Evolutionary conservation across 2,113 vertebrate species (phyloP).

Genomic region (Bothrops jararaca): DNA sequence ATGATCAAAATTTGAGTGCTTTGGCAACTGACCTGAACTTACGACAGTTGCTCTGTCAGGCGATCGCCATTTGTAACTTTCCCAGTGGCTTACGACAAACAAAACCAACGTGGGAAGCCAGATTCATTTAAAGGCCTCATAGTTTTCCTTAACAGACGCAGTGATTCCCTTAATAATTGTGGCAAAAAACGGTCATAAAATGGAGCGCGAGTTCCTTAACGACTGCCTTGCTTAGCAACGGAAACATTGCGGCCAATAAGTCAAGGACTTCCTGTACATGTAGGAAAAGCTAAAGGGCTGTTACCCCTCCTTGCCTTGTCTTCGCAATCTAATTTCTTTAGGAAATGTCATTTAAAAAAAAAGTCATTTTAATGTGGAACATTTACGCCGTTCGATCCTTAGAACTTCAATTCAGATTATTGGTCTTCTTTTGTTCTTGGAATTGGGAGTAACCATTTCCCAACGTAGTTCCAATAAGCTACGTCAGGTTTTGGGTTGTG

Average conservation of each 20-base stretch:
- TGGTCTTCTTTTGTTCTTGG: not conserved
- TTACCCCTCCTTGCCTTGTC: not conserved
- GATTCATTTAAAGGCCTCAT: not conserved
- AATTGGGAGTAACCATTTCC: not conserved
- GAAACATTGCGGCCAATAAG: not conserved
- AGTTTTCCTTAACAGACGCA: not conserved
- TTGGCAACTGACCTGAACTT: too few species aligned
- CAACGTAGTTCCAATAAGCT: not conserved
- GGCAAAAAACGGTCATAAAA: not conserved
- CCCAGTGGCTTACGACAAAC: too few species aligned
- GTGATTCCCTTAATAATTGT: not conserved
- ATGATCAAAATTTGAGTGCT: too few species aligned
- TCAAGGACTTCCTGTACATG: not conserved
- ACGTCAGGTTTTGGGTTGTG: not conserved
- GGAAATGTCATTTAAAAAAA: not conserved
- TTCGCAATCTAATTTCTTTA: not conserved
- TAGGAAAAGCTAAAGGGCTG: not conserved
- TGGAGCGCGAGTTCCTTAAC: not conserved
- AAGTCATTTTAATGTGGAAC: constrained; percentile 24
- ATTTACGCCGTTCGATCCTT: not conserved
- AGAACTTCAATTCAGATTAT: not conserved
- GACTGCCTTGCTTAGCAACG: not conserved
- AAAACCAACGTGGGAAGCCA: not conserved
- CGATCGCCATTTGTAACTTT: too few species aligned
- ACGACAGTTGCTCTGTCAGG: too few species aligned